These are phyloP conservation scores for Lineus longissimus DNA, from an alignment of 1,140 invertebrate species.

Conservation along the genomic window DNA sequence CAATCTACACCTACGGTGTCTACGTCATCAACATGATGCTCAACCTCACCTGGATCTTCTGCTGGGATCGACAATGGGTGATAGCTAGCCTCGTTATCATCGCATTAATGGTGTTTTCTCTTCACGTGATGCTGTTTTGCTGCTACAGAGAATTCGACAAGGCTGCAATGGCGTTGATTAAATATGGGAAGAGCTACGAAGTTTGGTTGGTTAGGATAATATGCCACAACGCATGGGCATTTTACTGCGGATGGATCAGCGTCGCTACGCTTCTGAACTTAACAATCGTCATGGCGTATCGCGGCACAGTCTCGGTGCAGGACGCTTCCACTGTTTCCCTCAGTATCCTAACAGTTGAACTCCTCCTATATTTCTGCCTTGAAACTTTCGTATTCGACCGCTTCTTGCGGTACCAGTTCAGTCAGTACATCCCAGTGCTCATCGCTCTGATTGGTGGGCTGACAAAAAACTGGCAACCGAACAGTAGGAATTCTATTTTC, in stretches of 20 bases:
- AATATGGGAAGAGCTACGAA: not conserved
- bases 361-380: constrained; percentile 15
- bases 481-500: not conserved
- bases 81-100: constrained; percentile 1
- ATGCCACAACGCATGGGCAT: constrained; percentile 45
- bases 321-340: constrained; percentile 8
- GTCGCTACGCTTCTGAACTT: constrained; percentile 45
- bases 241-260: constrained; percentile 44
- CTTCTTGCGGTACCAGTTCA: constrained; percentile 19
- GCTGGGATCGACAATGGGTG: constrained; percentile 24
- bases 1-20: constrained; percentile 22
- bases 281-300: constrained; percentile 20
- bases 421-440: constrained; percentile 17
- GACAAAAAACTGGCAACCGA: not conserved
- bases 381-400: constrained; percentile 18
- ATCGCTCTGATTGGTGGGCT: constrained; percentile 13
- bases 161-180: constrained; percentile 11
- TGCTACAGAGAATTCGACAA: not conserved
- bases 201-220: constrained; percentile 41
- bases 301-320: not conserved
- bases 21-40: constrained; percentile 30
- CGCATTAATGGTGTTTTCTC: constrained; percentile 15
- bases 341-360: constrained; percentile 4
- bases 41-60: constrained; percentile 37
- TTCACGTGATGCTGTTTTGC: constrained; percentile 9